Conservation (phyloP, 2,888 invertebrate genomes). For the Lithophane ornitopus region DNA sequence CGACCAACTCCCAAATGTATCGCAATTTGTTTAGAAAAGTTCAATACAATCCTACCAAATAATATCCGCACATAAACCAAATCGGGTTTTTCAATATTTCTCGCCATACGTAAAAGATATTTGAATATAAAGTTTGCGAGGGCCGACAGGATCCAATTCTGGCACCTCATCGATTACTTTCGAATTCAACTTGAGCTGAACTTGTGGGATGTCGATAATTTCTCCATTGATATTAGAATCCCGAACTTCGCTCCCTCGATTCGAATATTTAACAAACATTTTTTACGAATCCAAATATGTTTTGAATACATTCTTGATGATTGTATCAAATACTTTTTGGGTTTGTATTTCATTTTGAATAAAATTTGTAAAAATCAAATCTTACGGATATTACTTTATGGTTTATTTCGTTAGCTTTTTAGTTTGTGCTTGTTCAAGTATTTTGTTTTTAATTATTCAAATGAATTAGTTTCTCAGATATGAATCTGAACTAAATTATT, state of each 20-base stretch:
- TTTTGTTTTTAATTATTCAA: constrained; percentile 17
- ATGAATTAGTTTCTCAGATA: constrained; percentile 25
- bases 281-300: constrained; percentile 49
- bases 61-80: constrained; percentile 29
- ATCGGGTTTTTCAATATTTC: constrained; percentile 59
- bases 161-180: constrained; percentile 75
- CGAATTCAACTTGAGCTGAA: constrained; percentile 63
- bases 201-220: constrained; percentile 66
- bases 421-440: background rate
- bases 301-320: constrained; percentile 46
- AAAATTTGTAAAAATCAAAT: constrained; percentile 14
- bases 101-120: constrained; percentile 57
- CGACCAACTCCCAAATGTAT: background rate
- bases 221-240: constrained; percentile 69
- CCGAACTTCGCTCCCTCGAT: constrained; percentile 56
- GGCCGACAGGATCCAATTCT: constrained; percentile 60
- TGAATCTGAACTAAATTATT: background rate
- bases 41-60: constrained; percentile 14
- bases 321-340: constrained; percentile 41
- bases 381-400: constrained; percentile 6
- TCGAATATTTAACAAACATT: constrained; percentile 62
- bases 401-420: background rate
- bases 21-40: constrained; percentile 14
- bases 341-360: constrained; percentile 12
- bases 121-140: constrained; percentile 66